Base-by-base conservation (phyloP, 2,888 invertebrate genomes). In the Leptinotarsa rubiginosa region DNA sequence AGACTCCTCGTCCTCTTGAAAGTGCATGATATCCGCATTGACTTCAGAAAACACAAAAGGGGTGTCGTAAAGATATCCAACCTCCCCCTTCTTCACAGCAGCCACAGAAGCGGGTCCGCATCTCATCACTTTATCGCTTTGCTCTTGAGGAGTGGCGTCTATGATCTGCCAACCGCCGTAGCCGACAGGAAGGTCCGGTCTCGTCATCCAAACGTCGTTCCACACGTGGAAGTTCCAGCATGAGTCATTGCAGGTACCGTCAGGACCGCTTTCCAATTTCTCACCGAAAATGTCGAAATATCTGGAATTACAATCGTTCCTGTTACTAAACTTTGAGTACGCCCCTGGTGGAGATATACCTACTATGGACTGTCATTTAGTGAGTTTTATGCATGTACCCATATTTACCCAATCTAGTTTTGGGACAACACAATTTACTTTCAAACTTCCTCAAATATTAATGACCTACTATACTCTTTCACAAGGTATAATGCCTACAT, bases 161-260 rank as follows among this genome's bases (percentile, higher is more conserved):
- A 95, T 92, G 20, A 93, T 93, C 87, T 95, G 95, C 95, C 95
- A 95, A 5, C 95, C 95, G 20, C 93, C 93, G 85, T 94, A 94
- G 16, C 83, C 94, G 83, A 84, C 88, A 5, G 92, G 92, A 68
- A 92, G 88, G 85, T 95, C 95, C 22, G 93, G 92, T 77, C 94
- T 88, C 69, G 91, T 88, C 93, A 94, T 94, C 94, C 94, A 95
- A 25, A 93, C 93, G 82, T 95, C 95, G 84, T 94, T 94, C 94
- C 94, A 95, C 3, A 93, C 93, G 83, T 95, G 94, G 89, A 94
- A 95, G 88, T 93, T 94, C 94, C 95, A 95, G 83, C 94, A 92
- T n/a, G 93, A 92, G 75, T 83, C 83, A n/a, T 65, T 87, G 83
- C 92, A 92, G 81, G 92, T 91, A 75, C 92, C 92, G 83, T 92